phyloP scores from a whole-genome alignment of 2,797 vertebrate genomes.

The Acanthurus lineatus region DNA sequence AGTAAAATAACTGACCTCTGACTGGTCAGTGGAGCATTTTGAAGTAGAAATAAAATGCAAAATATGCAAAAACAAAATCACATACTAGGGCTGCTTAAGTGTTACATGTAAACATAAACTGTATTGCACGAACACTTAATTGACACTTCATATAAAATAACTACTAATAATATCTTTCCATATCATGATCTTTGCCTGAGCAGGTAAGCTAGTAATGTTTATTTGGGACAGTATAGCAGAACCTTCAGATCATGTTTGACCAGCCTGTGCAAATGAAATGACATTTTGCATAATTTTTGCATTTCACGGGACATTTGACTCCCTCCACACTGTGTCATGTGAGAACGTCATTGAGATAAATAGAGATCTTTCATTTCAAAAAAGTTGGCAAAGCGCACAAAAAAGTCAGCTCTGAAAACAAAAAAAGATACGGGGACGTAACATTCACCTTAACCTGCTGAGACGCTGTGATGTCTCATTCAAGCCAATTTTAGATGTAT shows the following conservation, averaged over 20 bases:
- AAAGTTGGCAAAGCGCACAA: neutral
- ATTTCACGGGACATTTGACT: too few relatives aligned
- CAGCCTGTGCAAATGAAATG: too few relatives aligned
- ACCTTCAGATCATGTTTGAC: too few relatives aligned
- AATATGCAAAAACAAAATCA: neutral
- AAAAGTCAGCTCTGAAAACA: constrained; percentile 14
- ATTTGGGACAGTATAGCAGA: neutral
- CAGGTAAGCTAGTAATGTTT: neutral
- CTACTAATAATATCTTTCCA: neutral
- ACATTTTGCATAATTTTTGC: too few relatives aligned
- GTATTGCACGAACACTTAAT: neutral
- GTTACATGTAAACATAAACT: neutral
- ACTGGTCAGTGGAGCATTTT: neutral
- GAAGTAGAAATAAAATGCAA: neutral
- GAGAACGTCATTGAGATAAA: neutral
- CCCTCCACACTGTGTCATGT: too few relatives aligned
- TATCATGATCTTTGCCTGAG: neutral
- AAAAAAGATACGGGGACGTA: constrained; percentile 8
- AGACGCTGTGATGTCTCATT: constrained; percentile 30
- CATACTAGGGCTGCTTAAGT: neutral
- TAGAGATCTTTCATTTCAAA: neutral
- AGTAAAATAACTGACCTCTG: neutral
- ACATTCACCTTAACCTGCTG: constrained; percentile 14
- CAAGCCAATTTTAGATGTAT: constrained; percentile 35
- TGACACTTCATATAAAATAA: neutral